Evolutionary conservation across 2,113 vertebrate genomes (phyloP).

Genomic region (Neodon shergylaensis): DNA sequence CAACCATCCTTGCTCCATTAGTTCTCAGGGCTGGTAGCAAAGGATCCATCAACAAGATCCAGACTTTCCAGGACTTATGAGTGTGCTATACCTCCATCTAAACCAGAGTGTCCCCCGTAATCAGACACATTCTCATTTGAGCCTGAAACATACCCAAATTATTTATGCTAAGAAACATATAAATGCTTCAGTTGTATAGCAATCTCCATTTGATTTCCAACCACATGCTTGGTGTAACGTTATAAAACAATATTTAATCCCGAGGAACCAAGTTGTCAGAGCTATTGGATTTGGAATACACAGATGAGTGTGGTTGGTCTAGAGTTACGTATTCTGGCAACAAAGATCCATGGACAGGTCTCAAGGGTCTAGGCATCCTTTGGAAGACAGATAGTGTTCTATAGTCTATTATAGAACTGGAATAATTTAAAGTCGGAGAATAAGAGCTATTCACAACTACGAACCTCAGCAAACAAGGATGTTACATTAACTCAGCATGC

Average conservation of each 20-base stretch:
- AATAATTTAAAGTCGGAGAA: neutral
- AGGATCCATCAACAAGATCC: neutral
- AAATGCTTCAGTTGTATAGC: neutral
- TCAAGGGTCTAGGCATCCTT: neutral
- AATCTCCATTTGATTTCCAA: neutral
- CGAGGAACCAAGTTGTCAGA: neutral
- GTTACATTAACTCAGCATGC: fast-evolving
- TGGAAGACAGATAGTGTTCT: neutral
- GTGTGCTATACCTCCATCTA: neutral
- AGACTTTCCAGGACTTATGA: neutral
- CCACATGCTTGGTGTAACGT: neutral
- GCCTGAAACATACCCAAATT: neutral
- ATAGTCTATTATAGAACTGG: neutral
- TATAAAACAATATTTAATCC: neutral
- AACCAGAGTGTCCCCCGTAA: neutral
- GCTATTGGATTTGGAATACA: neutral
- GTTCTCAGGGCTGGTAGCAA: too few species aligned
- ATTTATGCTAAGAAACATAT: neutral
- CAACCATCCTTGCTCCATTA: neutral
- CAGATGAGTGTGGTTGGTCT: neutral
- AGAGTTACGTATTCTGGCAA: neutral
- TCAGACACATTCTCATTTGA: neutral
- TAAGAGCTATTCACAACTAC: neutral
- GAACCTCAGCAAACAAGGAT: neutral
- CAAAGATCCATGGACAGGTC: neutral